Evolutionary conservation across 2,113 vertebrate genomes (phyloP).

Genomic region (Hoplias malabaricus): DNA sequence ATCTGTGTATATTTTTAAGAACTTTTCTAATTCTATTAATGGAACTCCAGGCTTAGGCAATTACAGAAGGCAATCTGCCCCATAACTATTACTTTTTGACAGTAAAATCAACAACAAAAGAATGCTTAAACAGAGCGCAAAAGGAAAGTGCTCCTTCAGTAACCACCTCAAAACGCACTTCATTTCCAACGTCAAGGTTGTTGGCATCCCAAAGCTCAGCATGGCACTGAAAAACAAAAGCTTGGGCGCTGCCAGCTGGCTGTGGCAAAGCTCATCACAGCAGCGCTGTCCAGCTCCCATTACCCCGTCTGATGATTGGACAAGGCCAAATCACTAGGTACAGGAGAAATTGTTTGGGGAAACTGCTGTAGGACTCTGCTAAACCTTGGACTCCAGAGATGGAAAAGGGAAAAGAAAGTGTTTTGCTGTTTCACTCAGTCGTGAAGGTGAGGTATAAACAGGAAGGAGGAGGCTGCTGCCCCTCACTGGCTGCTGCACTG

Average conservation of each 20-base stretch:
- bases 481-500: slow-evolving; percentile 11
- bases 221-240: slow-evolving; percentile 40
- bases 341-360: not conserved
- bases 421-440: slow-evolving; percentile 4
- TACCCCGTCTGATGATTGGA: not conserved
- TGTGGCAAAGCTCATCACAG: slow-evolving; percentile 4
- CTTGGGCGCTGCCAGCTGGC: slow-evolving; percentile 47
- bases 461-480: slow-evolving; percentile 21
- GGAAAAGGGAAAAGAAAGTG: slow-evolving; percentile 4
- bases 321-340: slow-evolving; percentile 30
- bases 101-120: no score
- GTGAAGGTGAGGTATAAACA: slow-evolving; percentile 11
- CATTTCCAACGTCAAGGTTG: slow-evolving; percentile 41
- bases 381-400: slow-evolving; percentile 16
- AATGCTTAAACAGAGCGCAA: no score
- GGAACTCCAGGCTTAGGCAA: no score
- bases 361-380: not conserved
- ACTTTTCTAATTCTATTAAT: no score
- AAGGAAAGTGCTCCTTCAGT: not conserved
- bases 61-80: no score
- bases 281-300: slow-evolving; percentile 7
- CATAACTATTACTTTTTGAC: no score
- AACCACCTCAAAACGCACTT: slow-evolving; percentile 10
- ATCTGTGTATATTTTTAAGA: no score
- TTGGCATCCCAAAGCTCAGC: slow-evolving; percentile 16